Evolutionary conservation across 2,113 vertebrate species (phyloP).

Genomic region (Pithys albifrons): DNA sequence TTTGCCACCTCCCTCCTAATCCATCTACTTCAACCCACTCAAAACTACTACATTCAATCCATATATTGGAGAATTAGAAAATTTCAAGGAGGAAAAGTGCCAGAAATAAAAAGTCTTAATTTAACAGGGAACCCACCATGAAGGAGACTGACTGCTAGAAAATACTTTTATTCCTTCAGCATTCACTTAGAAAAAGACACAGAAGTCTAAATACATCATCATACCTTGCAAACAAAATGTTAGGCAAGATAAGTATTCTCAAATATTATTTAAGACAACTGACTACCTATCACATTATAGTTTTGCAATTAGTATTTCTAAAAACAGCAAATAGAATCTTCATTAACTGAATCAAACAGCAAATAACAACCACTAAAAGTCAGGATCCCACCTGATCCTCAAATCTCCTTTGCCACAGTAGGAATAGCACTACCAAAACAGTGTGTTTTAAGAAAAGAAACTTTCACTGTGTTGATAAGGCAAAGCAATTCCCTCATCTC

Average conservation of each 20-base stretch:
- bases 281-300: not conserved
- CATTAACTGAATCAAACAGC: not conserved
- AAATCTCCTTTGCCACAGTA: not conserved
- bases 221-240: not conserved
- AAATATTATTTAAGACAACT: not conserved
- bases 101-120: not conserved
- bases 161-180: not conserved
- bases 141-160: not conserved
- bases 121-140: not conserved
- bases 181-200: not conserved
- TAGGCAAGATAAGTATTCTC: not conserved
- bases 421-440: not conserved
- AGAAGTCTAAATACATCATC: not conserved
- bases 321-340: not conserved
- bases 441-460: not conserved
- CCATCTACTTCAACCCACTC: not conserved
- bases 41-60: not conserved
- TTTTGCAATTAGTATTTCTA: not conserved
- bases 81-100: not conserved
- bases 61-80: not conserved
- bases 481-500: fast-evolving
- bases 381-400: not conserved
- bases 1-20: not conserved
- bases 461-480: not conserved
- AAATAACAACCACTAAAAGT: not conserved